A percentile compares a stretch with the other conserved stretches of the same genome.
These are phyloP conservation scores for Xestia ashworthii DNA, from an alignment of 2,888 invertebrate genomes.

Conservation along the genomic window DNA sequence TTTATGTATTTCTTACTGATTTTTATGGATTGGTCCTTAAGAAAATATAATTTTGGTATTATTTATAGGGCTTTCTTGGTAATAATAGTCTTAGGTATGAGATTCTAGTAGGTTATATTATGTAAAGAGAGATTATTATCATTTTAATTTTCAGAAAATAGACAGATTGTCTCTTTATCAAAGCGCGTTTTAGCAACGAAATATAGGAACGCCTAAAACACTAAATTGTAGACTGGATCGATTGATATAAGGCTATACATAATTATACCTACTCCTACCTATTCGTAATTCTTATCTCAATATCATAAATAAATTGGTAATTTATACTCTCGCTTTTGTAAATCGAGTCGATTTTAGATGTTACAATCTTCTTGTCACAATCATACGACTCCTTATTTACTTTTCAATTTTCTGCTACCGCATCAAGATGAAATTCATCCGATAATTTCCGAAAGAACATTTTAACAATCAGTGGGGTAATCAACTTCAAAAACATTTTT, in stretches of 20 bases:
- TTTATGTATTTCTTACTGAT: conserved; percentile 11
- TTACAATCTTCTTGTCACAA: background rate
- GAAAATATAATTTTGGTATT: background rate
- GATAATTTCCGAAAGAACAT: conserved; percentile 1
- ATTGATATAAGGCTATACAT: background rate
- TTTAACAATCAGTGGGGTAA: background rate
- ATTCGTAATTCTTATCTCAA: background rate
- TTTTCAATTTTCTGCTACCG: background rate
- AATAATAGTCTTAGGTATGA: too few species aligned
- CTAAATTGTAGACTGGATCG: background rate
- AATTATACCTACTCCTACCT: too few species aligned
- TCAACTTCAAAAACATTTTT: background rate
- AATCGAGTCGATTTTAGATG: background rate
- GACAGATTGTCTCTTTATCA: background rate
- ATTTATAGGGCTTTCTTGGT: background rate
- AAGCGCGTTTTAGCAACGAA: background rate
- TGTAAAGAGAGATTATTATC: background rate
- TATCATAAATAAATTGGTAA: background rate
- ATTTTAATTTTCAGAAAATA: background rate
- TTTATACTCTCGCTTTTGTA: background rate
- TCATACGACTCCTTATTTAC: background rate
- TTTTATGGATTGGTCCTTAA: conserved; percentile 9
- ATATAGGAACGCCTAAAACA: background rate
- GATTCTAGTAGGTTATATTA: background rate
- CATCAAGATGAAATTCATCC: conserved; percentile 14